Evolutionary conservation across 2,113 vertebrate genomes (phyloP).

Genomic region (Atlantisia rogersi): DNA sequence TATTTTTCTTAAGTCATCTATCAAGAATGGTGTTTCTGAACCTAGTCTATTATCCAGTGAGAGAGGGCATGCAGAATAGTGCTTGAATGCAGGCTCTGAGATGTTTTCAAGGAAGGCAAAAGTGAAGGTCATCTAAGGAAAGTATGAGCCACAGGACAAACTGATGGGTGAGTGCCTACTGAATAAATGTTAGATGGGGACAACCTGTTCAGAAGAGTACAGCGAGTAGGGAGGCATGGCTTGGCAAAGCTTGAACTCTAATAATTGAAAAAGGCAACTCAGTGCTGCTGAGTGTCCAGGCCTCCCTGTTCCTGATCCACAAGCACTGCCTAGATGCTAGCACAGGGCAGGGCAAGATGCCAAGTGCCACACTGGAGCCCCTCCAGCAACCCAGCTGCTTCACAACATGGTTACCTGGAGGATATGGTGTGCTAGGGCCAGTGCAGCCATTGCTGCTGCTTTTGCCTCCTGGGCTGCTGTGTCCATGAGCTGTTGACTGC

Average conservation of each 20-base stretch:
- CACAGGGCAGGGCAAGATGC: not conserved
- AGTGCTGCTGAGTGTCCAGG: not conserved
- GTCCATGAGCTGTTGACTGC: not conserved
- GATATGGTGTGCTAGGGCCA: fast-evolving
- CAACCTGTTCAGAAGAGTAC: not conserved
- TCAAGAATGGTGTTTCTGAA: not conserved
- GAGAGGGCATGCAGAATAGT: not conserved
- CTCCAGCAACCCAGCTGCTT: not conserved
- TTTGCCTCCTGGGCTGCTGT: not conserved
- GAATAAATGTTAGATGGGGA: not conserved
- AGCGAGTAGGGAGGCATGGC: not conserved
- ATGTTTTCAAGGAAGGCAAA: not conserved
- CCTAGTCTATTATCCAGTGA: not conserved
- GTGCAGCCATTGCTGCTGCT: not conserved
- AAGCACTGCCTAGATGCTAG: not conserved
- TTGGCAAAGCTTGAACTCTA: not conserved
- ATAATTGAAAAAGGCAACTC: not conserved
- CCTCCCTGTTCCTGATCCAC: not conserved
- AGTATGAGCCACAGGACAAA: not conserved
- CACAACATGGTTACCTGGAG: not conserved
- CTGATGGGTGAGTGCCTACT: not conserved
- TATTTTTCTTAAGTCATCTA: not conserved
- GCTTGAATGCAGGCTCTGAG: not conserved
- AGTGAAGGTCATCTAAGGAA: not conserved
- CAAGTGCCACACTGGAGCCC: not conserved